Conservation (phyloP, 2,888 invertebrate species). For the Agapostemon virescens region DNA sequence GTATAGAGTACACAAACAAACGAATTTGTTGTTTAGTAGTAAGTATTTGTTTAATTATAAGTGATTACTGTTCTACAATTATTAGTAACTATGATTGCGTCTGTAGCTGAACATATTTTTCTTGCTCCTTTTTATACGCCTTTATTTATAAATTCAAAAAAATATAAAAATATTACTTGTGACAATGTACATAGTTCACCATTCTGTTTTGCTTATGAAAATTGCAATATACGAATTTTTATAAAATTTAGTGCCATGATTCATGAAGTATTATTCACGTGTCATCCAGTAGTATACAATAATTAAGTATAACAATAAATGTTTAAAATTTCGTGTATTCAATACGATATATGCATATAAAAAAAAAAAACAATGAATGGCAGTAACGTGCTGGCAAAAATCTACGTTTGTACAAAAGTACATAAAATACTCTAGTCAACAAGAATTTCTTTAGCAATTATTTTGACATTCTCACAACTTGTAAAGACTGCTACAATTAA, state of each 20-base stretch:
- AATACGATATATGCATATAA: background rate
- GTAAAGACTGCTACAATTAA: constrained; percentile 42
- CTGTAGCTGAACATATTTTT: constrained; percentile 25
- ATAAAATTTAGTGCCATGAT: constrained; percentile 37
- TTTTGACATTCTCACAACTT: constrained; percentile 27
- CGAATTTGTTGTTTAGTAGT: constrained; percentile 35
- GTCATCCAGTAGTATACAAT: constrained; percentile 21
- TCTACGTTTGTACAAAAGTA: constrained; percentile 20
- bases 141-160: constrained; percentile 43
- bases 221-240: constrained; percentile 20
- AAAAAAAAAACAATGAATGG: background rate
- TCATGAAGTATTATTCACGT: constrained; percentile 31
- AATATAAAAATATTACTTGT: constrained; percentile 44
- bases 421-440: constrained; percentile 57
- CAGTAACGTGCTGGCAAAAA: constrained; percentile 17
- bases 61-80: constrained; percentile 36
- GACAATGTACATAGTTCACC: constrained; percentile 38
- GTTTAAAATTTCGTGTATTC: constrained; percentile 3
- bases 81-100: constrained; percentile 20
- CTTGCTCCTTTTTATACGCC: constrained; percentile 30
- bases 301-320: constrained; percentile 1
- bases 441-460: constrained; percentile 30
- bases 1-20: constrained; percentile 31
- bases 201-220: constrained; percentile 24
- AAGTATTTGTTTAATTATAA: constrained; percentile 46